phyloP scores from a whole-genome alignment of 2,888 invertebrate species.

The Melipona bicolor region DNA sequence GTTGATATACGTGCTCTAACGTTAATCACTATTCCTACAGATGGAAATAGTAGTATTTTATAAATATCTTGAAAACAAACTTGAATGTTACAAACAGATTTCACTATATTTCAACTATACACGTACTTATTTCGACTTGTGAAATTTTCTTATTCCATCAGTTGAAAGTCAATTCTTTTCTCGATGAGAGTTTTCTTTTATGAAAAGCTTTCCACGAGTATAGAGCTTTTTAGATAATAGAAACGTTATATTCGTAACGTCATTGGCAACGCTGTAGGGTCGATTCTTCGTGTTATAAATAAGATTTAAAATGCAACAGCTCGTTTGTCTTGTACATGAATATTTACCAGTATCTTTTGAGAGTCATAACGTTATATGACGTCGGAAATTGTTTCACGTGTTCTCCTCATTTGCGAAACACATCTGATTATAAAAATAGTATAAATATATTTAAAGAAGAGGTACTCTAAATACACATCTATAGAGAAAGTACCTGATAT shows the following conservation, averaged over 20 bases:
- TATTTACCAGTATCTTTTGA: not conserved
- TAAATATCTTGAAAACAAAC: slow-evolving; percentile 15
- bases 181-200: not conserved
- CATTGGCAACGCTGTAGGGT: not conserved
- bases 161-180: not conserved
- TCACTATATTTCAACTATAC: slow-evolving; percentile 1
- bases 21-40: slow-evolving; percentile 22
- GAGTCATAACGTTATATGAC: not conserved
- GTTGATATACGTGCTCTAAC: slow-evolving; percentile 21
- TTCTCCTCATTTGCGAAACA: not conserved
- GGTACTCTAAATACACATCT: slow-evolving; percentile 32
- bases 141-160: not conserved
- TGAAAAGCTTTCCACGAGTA: not conserved
- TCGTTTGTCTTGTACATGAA: not conserved
- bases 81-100: slow-evolving; percentile 14
- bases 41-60: slow-evolving; percentile 28
- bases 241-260: slow-evolving; percentile 5
- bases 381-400: not conserved
- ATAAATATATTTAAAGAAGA: slow-evolving; percentile 2
- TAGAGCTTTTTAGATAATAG: not conserved
- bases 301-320: not conserved
- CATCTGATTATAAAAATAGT: not conserved
- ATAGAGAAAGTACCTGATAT: slow-evolving; percentile 52
- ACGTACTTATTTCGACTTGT: not conserved
- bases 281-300: slow-evolving; percentile 1